phyloP scores from a whole-genome alignment of 1,140 invertebrate species.

The Drosophila arawakana region DNA sequence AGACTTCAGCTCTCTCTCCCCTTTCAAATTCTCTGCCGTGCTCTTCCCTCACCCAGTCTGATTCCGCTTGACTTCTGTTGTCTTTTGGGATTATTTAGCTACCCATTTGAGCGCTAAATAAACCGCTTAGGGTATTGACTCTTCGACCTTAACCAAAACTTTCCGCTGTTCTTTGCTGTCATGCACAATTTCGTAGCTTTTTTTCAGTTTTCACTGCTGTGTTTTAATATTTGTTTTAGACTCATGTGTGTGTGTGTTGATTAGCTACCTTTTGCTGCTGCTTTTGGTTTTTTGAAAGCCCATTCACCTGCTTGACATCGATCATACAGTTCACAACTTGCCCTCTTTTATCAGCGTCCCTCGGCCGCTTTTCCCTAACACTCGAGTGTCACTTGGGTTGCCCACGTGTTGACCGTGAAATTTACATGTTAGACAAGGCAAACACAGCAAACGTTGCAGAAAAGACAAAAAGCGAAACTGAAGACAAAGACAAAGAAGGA shows the following conservation, averaged over 20 bases:
- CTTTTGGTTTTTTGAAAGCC: neutral
- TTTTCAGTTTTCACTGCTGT: neutral
- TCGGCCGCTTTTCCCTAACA: neutral
- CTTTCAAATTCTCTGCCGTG: too few relatives aligned
- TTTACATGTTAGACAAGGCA: conserved; percentile 41
- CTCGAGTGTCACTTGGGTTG: conserved; percentile 36
- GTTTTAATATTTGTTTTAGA: neutral
- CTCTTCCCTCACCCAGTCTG: too few relatives aligned
- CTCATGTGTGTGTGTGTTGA: conserved; percentile 28
- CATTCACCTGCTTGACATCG: conserved; percentile 41
- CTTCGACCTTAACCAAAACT: neutral
- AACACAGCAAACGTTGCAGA: conserved; percentile 43
- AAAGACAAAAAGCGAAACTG: conserved; percentile 14
- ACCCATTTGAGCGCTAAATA: too few relatives aligned
- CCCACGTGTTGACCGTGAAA: conserved; percentile 63
- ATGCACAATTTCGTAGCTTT: neutral
- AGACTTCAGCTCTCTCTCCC: too few relatives aligned
- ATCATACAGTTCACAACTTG: conserved; percentile 12
- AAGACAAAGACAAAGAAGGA: too few relatives aligned
- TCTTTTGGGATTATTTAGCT: too few relatives aligned
- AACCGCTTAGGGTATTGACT: too few relatives aligned
- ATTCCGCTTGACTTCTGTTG: too few relatives aligned
- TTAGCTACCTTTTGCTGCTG: conserved; percentile 12
- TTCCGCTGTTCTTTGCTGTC: neutral
- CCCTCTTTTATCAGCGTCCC: neutral